Percentiles rank a stretch among this genome's conserved stretches.
Conservation (phyloP, 2,113 vertebrate species). For the Camelus bactrianus region DNA sequence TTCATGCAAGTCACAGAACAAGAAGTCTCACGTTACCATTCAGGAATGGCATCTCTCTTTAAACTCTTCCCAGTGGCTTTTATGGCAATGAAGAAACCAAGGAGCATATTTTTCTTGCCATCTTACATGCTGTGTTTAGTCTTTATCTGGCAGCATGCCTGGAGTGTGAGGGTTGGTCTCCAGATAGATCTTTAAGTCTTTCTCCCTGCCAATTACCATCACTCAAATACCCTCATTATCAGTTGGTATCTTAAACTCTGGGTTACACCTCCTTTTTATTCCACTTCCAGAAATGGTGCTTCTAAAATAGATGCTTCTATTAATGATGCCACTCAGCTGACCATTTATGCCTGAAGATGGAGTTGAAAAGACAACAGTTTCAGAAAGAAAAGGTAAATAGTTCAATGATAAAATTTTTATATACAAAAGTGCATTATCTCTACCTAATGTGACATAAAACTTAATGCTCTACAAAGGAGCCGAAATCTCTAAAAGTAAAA, state of each 20-base stretch:
- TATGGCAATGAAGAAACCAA: conserved; percentile 56
- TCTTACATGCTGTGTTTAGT: conserved; percentile 54
- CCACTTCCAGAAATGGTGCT: conserved; percentile 52
- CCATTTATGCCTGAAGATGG: conserved; percentile 53
- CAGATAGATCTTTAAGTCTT: conserved; percentile 71
- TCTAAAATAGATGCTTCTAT: conserved; percentile 59
- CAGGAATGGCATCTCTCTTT: neutral
- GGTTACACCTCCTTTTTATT: conserved; percentile 66
- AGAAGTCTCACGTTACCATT: neutral
- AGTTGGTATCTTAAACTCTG: conserved; percentile 48
- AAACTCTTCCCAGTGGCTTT: conserved; percentile 37
- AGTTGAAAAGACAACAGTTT: conserved; percentile 45
- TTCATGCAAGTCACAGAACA: neutral
- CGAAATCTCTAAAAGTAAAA: conserved; percentile 4
- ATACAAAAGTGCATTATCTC: neutral
- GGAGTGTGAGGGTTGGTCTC: conserved; percentile 65
- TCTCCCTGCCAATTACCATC: conserved; percentile 74
- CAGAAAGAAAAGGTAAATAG: conserved; percentile 55
- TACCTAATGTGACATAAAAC: neutral
- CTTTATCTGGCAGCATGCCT: conserved; percentile 75
- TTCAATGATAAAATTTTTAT: neutral
- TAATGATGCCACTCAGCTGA: conserved; percentile 22
- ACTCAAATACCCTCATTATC: conserved; percentile 58
- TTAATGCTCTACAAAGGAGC: neutral
- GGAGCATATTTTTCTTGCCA: conserved; percentile 57